These are phyloP conservation scores for Rhynchotus rufescens DNA, from an alignment of 2,797 vertebrate species.

Conservation along the genomic window DNA sequence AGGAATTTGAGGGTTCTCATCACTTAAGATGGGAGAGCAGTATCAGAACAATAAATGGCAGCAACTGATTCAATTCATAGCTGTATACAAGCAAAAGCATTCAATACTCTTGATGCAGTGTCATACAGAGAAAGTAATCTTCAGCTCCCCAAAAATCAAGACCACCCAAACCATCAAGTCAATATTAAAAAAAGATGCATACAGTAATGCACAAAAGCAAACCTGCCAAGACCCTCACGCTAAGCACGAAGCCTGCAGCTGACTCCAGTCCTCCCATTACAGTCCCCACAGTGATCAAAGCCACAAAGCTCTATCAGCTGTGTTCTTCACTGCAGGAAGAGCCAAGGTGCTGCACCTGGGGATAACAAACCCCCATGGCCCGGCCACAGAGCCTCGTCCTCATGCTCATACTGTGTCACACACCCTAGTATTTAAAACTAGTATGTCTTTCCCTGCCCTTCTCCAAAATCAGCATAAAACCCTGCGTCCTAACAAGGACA, in stretches of 20 bases:
- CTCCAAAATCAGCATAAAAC: not conserved
- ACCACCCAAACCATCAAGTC: not conserved
- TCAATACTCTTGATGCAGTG: not conserved
- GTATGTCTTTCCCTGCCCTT: not conserved
- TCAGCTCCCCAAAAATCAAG: not conserved
- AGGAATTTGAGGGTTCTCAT: not conserved
- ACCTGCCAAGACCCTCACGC: not conserved
- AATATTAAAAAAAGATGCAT: not conserved
- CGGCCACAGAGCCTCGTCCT: not conserved
- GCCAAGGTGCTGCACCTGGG: accelerated
- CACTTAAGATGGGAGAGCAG: not conserved
- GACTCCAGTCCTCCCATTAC: not conserved
- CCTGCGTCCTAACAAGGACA: not conserved
- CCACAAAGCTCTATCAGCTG: not conserved
- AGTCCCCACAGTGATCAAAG: not conserved
- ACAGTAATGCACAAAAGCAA: not conserved
- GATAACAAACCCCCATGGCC: not conserved
- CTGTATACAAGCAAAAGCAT: not conserved
- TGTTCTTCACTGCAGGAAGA: not conserved
- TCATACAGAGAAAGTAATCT: not conserved
- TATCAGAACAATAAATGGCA: not conserved
- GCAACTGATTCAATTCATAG: not conserved
- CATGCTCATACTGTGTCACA: not conserved
- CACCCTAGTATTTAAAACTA: not conserved
- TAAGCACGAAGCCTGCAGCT: not conserved